These are phyloP conservation scores for Sebastes matsubarae DNA, from an alignment of 2,797 vertebrate species.

Conservation along the genomic window DNA sequence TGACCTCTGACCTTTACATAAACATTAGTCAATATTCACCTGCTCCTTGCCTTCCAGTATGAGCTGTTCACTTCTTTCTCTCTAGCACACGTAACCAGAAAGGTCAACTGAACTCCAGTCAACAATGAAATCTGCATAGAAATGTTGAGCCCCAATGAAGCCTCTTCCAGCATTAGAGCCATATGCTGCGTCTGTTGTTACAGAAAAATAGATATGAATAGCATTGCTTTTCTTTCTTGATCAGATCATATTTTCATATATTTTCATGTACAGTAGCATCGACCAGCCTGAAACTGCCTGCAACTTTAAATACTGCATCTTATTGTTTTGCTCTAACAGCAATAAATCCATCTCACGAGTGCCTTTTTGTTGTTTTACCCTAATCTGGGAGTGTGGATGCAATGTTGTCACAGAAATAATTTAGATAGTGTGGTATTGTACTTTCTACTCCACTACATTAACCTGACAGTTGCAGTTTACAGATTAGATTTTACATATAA, in stretches of 20 bases:
- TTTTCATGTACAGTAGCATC: not conserved
- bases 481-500: not conserved
- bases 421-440: no score
- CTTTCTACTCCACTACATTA: no score
- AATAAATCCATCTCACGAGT: not conserved
- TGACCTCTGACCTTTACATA: slow-evolving; percentile 2
- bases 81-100: not conserved
- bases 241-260: not conserved
- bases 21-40: not conserved
- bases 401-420: not conserved
- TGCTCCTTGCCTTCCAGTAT: not conserved
- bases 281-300: not conserved
- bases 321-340: not conserved
- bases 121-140: not conserved
- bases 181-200: not conserved
- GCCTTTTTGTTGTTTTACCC: not conserved
- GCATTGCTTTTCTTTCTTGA: not conserved
- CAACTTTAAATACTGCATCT: no score
- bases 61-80: not conserved
- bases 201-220: not conserved
- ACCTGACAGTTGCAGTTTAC: no score
- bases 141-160: no score
- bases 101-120: not conserved
- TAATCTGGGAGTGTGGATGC: not conserved
- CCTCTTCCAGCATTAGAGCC: not conserved